Percentiles rank a stretch among this genome's conserved stretches.
Evolutionary conservation across 2,888 invertebrate species (phyloP).

Genomic region (Aphrophora alni): DNA sequence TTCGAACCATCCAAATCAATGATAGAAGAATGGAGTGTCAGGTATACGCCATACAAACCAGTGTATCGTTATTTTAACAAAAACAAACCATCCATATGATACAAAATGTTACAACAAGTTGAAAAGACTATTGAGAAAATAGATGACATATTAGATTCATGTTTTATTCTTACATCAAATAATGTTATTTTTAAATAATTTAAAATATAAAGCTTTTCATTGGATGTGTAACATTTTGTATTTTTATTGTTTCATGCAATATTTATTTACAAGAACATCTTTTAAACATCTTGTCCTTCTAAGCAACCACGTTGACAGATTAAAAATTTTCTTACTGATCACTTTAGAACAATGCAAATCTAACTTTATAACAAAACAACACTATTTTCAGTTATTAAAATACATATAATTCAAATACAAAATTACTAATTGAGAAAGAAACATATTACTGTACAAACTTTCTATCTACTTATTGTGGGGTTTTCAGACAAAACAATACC

Average conservation of each 20-base stretch:
- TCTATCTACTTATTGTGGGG: too few relatives aligned
- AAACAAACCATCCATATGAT: constrained; percentile 7
- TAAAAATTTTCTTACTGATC: too few relatives aligned
- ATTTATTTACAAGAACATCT: background rate
- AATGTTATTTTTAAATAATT: background rate
- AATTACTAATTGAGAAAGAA: too few relatives aligned
- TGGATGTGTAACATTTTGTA: background rate
- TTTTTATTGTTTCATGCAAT: background rate
- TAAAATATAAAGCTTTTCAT: background rate
- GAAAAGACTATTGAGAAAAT: background rate
- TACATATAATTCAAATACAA: too few relatives aligned
- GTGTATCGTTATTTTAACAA: background rate
- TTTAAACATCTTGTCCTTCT: background rate
- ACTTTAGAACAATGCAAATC: too few relatives aligned
- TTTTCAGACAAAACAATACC: background rate
- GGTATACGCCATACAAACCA: background rate
- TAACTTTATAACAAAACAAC: too few relatives aligned
- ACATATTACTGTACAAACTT: too few relatives aligned
- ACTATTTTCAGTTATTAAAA: too few relatives aligned
- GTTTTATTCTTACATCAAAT: too few relatives aligned
- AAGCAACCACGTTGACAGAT: too few relatives aligned
- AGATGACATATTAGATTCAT: too few relatives aligned
- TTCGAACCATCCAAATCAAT: background rate
- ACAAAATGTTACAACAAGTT: background rate
- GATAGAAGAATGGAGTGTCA: background rate